A percentile compares a stretch with the other conserved stretches of the same genome.
Evolutionary conservation across 35 echinoderm and acorn worm genomes (phyloP).

Genomic region (Hemicentrotus pulcherrimus): DNA sequence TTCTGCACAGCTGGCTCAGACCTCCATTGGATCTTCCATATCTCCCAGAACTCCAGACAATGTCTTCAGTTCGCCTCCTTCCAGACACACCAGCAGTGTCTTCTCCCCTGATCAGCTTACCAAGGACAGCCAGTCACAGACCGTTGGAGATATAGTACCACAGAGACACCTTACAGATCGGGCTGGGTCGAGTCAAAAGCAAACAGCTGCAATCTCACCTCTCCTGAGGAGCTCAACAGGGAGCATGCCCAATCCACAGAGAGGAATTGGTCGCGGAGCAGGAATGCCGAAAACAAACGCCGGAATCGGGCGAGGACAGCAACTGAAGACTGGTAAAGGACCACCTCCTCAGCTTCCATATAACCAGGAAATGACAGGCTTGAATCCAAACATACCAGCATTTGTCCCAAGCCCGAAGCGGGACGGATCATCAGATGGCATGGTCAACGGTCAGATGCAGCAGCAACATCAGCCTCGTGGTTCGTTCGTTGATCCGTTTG

Average conservation of each 20-base stretch:
- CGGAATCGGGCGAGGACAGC: slow-evolving; percentile 10
- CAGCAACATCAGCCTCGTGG: background rate
- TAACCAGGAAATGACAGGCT: background rate
- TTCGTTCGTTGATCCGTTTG: background rate
- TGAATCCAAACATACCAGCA: slow-evolving; percentile 14
- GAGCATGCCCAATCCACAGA: background rate
- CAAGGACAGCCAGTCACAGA: slow-evolving; percentile 20
- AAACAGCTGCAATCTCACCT: slow-evolving; percentile 39
- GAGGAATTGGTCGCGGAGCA: background rate
- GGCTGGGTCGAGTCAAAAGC: background rate
- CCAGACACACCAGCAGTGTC: too few species aligned
- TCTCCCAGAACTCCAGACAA: slow-evolving; percentile 23
- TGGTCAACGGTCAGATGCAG: background rate
- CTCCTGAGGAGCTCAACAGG: slow-evolving; percentile 8
- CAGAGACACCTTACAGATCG: background rate
- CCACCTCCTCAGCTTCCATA: background rate
- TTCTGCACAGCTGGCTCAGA: slow-evolving; percentile 19
- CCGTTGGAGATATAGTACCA: background rate
- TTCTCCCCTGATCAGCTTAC: background rate
- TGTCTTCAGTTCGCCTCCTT: slow-evolving; percentile 17
- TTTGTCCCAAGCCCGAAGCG: slow-evolving; percentile 46
- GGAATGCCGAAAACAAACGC: background rate
- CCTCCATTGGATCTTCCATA: background rate
- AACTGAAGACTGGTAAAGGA: background rate
- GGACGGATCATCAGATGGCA: background rate